Evolutionary conservation across 2,888 invertebrate species (phyloP).

Genomic region (Cerastis leucographa): DNA sequence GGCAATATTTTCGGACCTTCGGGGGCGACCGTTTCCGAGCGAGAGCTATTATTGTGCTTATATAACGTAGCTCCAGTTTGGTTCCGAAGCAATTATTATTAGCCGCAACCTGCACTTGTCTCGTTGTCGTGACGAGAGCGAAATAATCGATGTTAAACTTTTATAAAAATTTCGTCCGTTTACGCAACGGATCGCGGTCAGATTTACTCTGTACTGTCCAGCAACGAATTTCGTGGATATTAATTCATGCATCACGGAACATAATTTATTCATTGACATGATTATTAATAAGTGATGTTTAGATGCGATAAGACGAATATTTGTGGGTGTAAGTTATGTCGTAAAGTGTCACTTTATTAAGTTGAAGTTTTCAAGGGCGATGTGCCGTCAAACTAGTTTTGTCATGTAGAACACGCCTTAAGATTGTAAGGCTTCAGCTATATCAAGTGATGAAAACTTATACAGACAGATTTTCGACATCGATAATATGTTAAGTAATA

Average conservation of each 20-base stretch:
- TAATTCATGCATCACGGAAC: conserved; percentile 67
- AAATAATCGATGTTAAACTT: conserved; percentile 79
- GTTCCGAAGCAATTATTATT: conserved; percentile 78
- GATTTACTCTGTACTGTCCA: conserved; percentile 62
- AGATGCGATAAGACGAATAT: conserved; percentile 79
- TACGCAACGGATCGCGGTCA: conserved; percentile 74
- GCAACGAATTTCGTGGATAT: conserved; percentile 59
- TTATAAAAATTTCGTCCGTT: conserved; percentile 79
- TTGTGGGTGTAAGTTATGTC: conserved; percentile 83
- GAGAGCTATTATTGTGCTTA: conserved; percentile 77
- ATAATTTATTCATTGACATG: conserved; percentile 78
- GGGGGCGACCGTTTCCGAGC: conserved; percentile 72
- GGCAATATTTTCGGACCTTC: conserved; percentile 74
- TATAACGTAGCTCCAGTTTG: conserved; percentile 77
- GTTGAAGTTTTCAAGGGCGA: conserved; percentile 81
- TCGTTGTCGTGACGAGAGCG: conserved; percentile 75
- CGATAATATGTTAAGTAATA: conserved; percentile 32
- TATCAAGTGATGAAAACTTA: conserved; percentile 57
- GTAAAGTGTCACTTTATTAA: conserved; percentile 82
- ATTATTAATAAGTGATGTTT: conserved; percentile 79
- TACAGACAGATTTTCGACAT: conserved; percentile 48
- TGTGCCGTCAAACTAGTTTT: conserved; percentile 81
- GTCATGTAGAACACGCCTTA: conserved; percentile 69
- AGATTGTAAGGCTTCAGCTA: conserved; percentile 68
- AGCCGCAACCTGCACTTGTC: conserved; percentile 79